phyloP scores from a whole-genome alignment of 2,113 vertebrate genomes.

The Erythrocebus patas region DNA sequence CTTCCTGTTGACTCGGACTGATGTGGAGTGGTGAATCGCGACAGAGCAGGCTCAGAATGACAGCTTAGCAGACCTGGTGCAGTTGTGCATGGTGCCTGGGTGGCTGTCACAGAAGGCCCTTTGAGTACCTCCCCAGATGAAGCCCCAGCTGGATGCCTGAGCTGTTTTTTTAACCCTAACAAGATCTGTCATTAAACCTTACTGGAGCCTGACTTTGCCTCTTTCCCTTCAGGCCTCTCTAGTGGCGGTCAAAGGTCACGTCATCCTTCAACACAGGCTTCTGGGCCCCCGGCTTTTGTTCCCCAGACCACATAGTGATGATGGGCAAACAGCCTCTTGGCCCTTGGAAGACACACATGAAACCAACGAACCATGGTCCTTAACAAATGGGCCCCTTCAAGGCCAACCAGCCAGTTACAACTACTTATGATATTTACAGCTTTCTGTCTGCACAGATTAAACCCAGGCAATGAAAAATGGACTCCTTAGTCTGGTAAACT shows the following conservation, averaged over 20 bases:
- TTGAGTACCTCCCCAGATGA: slow-evolving; percentile 76
- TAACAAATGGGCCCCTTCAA: neutral
- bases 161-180: slow-evolving; percentile 91
- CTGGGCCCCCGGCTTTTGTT: slow-evolving; percentile 82
- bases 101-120: slow-evolving; percentile 31
- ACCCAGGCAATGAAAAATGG: slow-evolving; percentile 14
- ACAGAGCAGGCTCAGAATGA: slow-evolving; percentile 21
- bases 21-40: fast-evolving
- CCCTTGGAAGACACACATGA: slow-evolving; percentile 79
- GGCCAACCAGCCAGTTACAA: slow-evolving; percentile 17
- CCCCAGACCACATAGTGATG: slow-evolving; percentile 82
- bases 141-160: slow-evolving; percentile 81
- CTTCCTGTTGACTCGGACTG: neutral
- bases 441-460: slow-evolving; percentile 61
- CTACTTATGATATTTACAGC: slow-evolving; percentile 10
- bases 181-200: slow-evolving; percentile 89
- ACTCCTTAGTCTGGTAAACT: slow-evolving; percentile 25
- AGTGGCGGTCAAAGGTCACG: slow-evolving; percentile 83
- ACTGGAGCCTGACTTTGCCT: slow-evolving; percentile 88
- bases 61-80: slow-evolving; percentile 38
- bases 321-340: slow-evolving; percentile 78
- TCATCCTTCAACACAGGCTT: slow-evolving; percentile 82
- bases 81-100: neutral
- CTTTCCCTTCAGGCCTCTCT: slow-evolving; percentile 83
- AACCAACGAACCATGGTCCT: slow-evolving; percentile 49